Conservation (phyloP, 2,888 invertebrate species). For the Temnothorax ravouxi region DNA sequence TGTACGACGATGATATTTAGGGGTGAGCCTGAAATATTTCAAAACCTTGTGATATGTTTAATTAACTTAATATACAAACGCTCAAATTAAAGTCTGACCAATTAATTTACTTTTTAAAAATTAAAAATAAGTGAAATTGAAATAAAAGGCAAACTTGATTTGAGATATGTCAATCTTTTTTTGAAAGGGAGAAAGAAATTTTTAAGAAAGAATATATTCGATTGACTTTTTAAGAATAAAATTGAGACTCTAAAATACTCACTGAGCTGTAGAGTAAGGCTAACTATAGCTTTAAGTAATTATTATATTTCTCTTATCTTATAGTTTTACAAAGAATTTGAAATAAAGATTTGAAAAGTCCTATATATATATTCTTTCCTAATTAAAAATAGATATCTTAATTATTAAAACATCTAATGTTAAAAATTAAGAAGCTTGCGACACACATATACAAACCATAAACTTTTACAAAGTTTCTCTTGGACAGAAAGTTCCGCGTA, state of each 20-base stretch:
- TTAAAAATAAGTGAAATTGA: background rate
- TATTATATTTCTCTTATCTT: conserved; percentile 12
- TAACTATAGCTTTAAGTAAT: background rate
- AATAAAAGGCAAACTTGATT: background rate
- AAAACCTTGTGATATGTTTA: background rate
- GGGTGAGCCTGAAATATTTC: background rate
- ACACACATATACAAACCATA: background rate
- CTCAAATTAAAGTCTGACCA: background rate
- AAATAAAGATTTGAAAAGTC: background rate
- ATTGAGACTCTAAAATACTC: background rate
- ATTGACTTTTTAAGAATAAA: background rate
- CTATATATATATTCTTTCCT: background rate
- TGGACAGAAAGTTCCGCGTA: background rate
- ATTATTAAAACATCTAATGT: background rate
- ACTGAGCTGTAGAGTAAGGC: background rate
- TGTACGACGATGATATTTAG: background rate
- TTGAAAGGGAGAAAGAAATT: background rate
- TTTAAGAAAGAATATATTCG: conserved; percentile 6
- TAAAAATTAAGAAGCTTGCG: background rate
- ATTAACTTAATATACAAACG: background rate
- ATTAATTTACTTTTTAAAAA: background rate
- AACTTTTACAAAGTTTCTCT: background rate
- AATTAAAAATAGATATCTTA: background rate
- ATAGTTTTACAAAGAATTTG: background rate
- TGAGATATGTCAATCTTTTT: background rate